Base-by-base conservation (phyloP, 2,888 invertebrate species). In the Drosophila formosana region DNA sequence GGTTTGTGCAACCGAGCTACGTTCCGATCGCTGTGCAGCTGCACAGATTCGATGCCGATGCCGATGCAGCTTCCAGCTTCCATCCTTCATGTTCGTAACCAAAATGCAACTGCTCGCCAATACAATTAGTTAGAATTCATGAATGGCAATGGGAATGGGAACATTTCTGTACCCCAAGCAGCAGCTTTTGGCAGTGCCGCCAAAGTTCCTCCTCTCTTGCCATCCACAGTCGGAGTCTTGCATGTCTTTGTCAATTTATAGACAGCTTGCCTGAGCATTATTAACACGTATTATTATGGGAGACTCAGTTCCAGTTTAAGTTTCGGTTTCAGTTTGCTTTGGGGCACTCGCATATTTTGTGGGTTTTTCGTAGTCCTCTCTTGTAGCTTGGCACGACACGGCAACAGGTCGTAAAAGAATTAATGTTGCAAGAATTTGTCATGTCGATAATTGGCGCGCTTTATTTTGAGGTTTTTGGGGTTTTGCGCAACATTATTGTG, bases 81-180 rank as follows among this genome's bases (percentile, higher is more conserved):
- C 83, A 75, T 83, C 80, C 80, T 72, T 83, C 86, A 75, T 41
- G 26, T 60, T 52, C 49, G 47, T n/a, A 53, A 18, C 63, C 65
- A 70, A 71, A 70, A 66, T 84, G 80, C 85, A 83, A 85, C 85
- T 87, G 86, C 81, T 80, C 62, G 81, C 76, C 88, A 81, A 86
- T 88, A 89, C 90, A 89, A 90, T 90, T 90, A 90, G 91, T 90
- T 90, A 89, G 90, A 90, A 90, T 89, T 86, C 89, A 90, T 89
- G 89, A 90, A 88, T 88, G 89, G 74, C 23, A 47, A 55, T 63
- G 26, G 41, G 41, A 66, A 57, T 61, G 66, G 75, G 46, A 52
- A 32, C 23, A 49, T 71, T 34, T 52, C 26, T 37, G 53, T 56
- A 78, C 85, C 88, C 88, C 72, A 39, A 69, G 70, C 82, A 39